These are phyloP conservation scores for Girardinus metallicus DNA, from an alignment of 2,797 vertebrate species.

Conservation along the genomic window DNA sequence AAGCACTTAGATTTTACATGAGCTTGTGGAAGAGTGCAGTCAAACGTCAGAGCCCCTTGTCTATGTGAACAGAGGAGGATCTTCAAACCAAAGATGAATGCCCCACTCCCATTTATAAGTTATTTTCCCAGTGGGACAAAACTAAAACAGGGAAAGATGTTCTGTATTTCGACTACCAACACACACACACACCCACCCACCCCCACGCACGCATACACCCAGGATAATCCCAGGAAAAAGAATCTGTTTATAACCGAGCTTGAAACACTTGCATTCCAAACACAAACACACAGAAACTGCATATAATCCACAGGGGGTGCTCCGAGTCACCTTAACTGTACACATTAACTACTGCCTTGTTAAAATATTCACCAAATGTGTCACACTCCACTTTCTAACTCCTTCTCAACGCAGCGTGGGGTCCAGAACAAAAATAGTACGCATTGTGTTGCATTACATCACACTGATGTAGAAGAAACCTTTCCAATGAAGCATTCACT, in stretches of 20 bases:
- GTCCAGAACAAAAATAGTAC: constrained; percentile 4
- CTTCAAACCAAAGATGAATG: constrained; percentile 33
- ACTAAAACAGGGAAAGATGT: constrained; percentile 64
- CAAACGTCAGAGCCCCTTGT: constrained; percentile 24
- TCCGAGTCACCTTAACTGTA: constrained; percentile 46
- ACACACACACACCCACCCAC: constrained; percentile 12
- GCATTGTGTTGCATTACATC: neutral
- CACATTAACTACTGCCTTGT: constrained; percentile 66
- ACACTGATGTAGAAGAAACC: neutral
- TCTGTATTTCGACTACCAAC: constrained; percentile 56
- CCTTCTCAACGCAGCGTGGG: constrained; percentile 2
- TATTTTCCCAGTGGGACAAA: constrained; percentile 41
- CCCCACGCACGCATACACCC: constrained; percentile 30
- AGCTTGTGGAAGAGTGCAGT: constrained; percentile 33
- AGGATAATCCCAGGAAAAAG: constrained; percentile 72
- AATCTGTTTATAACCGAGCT: constrained; percentile 62
- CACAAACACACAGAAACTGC: constrained; percentile 12
- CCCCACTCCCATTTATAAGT: constrained; percentile 17
- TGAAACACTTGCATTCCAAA: constrained; percentile 63
- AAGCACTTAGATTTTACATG: neutral
- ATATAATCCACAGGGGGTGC: constrained; percentile 54
- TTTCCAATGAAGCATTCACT: neutral
- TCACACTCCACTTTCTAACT: constrained; percentile 33
- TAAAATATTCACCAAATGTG: constrained; percentile 54
- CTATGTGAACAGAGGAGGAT: constrained; percentile 44